These are phyloP conservation scores for Melanostigma gelatinosum DNA, from an alignment of 2,113 vertebrate genomes.

Conservation along the genomic window DNA sequence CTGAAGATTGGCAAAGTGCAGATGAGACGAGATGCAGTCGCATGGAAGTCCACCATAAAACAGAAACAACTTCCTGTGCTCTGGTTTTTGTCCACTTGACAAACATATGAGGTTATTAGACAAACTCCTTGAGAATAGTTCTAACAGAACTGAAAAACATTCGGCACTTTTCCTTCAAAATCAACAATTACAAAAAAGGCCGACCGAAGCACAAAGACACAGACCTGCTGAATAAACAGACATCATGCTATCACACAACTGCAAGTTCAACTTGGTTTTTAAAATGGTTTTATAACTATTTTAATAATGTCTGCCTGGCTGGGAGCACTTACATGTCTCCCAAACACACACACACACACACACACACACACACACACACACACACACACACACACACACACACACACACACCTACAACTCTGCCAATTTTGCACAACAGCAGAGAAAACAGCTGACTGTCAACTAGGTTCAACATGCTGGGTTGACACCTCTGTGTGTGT, in stretches of 20 bases:
- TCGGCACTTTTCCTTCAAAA: not conserved
- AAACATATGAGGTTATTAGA: not conserved
- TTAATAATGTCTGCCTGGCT: not conserved
- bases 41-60: too few relatives aligned
- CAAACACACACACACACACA: not conserved
- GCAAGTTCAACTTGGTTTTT: not conserved
- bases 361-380: not conserved
- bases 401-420: not conserved
- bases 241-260: too few relatives aligned
- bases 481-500: constrained; percentile 26
- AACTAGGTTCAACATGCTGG: constrained; percentile 30
- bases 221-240: not conserved
- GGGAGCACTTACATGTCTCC: not conserved
- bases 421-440: constrained; percentile 37
- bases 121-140: not conserved
- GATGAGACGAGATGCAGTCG: too few relatives aligned
- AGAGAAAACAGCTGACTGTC: constrained; percentile 58
- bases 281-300: not conserved
- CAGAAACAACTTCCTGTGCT: not conserved
- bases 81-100: not conserved
- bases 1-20: too few relatives aligned
- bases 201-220: not conserved
- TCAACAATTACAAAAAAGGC: not conserved
- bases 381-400: not conserved
- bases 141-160: not conserved